Evolutionary conservation across 1,140 invertebrate genomes (phyloP).

Genomic region (Drosophila lini): DNA sequence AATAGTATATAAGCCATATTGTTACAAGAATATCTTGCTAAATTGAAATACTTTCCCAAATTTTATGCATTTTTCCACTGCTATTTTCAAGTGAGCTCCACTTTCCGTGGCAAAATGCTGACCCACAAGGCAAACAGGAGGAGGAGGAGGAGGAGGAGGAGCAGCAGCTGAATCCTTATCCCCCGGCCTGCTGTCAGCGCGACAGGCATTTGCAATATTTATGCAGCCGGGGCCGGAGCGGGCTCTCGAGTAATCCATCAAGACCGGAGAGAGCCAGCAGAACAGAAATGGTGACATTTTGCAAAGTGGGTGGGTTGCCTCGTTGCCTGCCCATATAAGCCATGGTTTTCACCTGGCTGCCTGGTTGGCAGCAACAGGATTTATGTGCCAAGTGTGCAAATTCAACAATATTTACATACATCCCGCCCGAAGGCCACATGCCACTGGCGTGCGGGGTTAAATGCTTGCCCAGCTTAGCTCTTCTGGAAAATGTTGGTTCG

Average conservation of each 20-base stretch:
- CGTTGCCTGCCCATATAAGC: slow-evolving; percentile 35
- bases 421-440: slow-evolving; percentile 1
- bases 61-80: slow-evolving; percentile 1
- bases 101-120: slow-evolving; percentile 34
- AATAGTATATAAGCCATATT: neutral
- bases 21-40: neutral
- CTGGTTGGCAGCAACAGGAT: slow-evolving; percentile 49
- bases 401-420: slow-evolving; percentile 54
- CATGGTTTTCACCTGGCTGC: slow-evolving; percentile 19
- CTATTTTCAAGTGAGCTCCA: slow-evolving; percentile 12
- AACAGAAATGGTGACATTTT: slow-evolving; percentile 56
- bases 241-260: slow-evolving; percentile 58
- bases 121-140: slow-evolving; percentile 32
- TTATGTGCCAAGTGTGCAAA: slow-evolving; percentile 63
- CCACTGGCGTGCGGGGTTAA: slow-evolving; percentile 7
- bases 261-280: slow-evolving; percentile 11
- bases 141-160: neutral
- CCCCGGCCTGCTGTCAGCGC: slow-evolving; percentile 17
- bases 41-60: slow-evolving; percentile 13
- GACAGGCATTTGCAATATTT: slow-evolving; percentile 57
- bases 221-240: slow-evolving; percentile 36
- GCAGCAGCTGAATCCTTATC: neutral
- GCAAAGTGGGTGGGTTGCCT: slow-evolving; percentile 53
- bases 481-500: slow-evolving; percentile 25
- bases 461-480: slow-evolving; percentile 31